Base-by-base conservation (phyloP, 2,888 invertebrate genomes). In the Papilio protenor region DNA sequence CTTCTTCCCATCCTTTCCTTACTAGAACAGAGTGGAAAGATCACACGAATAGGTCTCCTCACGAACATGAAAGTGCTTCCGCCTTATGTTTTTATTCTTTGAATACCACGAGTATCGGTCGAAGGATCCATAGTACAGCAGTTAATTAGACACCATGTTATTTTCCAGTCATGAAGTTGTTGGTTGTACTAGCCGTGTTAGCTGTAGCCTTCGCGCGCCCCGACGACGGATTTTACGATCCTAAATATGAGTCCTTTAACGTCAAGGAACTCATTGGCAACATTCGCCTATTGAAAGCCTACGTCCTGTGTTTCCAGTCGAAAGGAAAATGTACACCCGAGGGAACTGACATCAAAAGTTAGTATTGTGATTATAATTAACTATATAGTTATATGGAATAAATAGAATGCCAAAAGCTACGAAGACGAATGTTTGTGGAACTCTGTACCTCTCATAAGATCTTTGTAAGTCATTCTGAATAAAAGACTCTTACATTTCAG, bases 291-390 rank as follows among this genome's bases (percentile, higher is more conserved):
- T 49, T 90, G 18, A 82, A 82, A 16, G 71, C 84, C 0, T 88
- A 88, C 45, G 72, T 79, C 0, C 52, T 80, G 0, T 91, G 91
- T 80, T 85, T 90, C 80, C 77, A 83, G 0, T 86, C 83, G 21
- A 81, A 80, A 1, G 89, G 88, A 1, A 87, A 85, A 71, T 91
- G 91, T 75, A 90, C 90, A 1, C 81, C 88, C 0, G 90, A 90
- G 76, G 90, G 87, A 55, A 81, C 79, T 11, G 86, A 86, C 12
- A 79, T 91, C 33, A 90, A 86, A 76, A 85, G 91, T 90, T 82
- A 86, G 87, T 84, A 12, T 33, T 66, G 6, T 47, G 21, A 4
- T 70, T 23, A 70, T 21, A 4, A 55, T 49, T 71, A 27, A 23
- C 21, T 21, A 16, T 5, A 18, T n/a, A 55, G n/a, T 40, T 40